Evolutionary conservation across 2,113 vertebrate genomes (phyloP).

Genomic region (Oostethus manadensis): DNA sequence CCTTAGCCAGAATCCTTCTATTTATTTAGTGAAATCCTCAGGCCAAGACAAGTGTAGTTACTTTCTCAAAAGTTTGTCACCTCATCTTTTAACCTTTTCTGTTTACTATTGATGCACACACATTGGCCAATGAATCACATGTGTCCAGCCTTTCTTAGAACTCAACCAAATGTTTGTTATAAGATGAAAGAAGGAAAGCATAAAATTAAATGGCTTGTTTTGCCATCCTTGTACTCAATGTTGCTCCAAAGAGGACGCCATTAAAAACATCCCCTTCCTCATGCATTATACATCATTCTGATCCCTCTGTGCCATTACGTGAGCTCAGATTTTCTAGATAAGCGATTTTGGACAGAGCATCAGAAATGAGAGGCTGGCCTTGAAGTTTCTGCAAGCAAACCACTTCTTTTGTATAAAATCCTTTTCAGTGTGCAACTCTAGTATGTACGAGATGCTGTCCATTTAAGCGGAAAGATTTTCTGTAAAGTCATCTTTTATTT

Average conservation of each 20-base stretch:
- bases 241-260: slow-evolving; percentile 60
- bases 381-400: slow-evolving; percentile 23
- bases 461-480: not conserved
- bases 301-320: slow-evolving; percentile 59
- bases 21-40: slow-evolving; percentile 60
- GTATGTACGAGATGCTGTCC: not conserved
- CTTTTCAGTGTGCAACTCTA: slow-evolving; percentile 10
- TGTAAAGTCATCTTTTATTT: not conserved
- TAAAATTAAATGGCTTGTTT: slow-evolving; percentile 52
- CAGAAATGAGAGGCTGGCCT: slow-evolving; percentile 52
- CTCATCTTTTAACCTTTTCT: slow-evolving; percentile 55
- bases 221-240: slow-evolving; percentile 38
- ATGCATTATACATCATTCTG: slow-evolving; percentile 65
- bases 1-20: slow-evolving; percentile 41
- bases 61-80: slow-evolving; percentile 10
- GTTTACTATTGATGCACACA: slow-evolving; percentile 18
- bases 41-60: not conserved
- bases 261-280: slow-evolving; percentile 57
- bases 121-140: slow-evolving; percentile 36
- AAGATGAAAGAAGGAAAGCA: slow-evolving; percentile 36
- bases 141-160: slow-evolving; percentile 18
- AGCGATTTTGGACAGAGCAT: slow-evolving; percentile 61
- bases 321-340: slow-evolving; percentile 66
- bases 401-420: slow-evolving; percentile 15
- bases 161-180: slow-evolving; percentile 28